Evolutionary conservation across 2,888 invertebrate genomes (phyloP), one percentile per base, ranked within the genome.

Genomic region (Spisula subtruncata): DNA sequence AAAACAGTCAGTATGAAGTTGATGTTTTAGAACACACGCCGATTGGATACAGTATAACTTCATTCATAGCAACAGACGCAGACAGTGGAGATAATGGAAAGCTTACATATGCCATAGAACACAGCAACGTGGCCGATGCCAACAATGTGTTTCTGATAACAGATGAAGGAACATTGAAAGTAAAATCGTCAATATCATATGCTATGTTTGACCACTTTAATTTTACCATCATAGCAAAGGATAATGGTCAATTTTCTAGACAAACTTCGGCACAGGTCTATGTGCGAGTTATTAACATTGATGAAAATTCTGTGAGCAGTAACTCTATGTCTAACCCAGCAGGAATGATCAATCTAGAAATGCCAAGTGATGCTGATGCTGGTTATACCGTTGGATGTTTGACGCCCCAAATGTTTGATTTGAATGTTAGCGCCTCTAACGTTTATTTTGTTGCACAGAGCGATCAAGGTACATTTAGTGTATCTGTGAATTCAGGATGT

Each of bases 21-120:
- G 20, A 79, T 46, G 91, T 95, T 0, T 88, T 93, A 1, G 95
- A 96, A 85, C 91, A 94, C 85, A 90, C 88, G 6, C 94, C 94
- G 10, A 87, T 93, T n/a, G 95, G 95, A 0, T 88, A 91, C 14
- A 91, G 89, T 1, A 83, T 95, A 41, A 88, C 87, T 2, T 89
- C 91, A 10, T 66, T 94, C 0, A 85, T 88, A 12, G 94, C 93
- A 6, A 90, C 85, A 10, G 96, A 96, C 85, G 84, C 75, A 0
- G 95, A 95, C 85, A 81, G 80, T 25, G 92, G 92, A 16, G 54
- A 87, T 25, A 94, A 94, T 90, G 94, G 93, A 60, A 88, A 91
- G 32, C 41, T 94, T 12, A 85, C 86, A 0, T 93, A 93, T 56
- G 60, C 86, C 16, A 90, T 94, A 71, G 83, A 66, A 0, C 82